Conservation (phyloP, 2,888 invertebrate genomes). For the Elmis aenea region DNA sequence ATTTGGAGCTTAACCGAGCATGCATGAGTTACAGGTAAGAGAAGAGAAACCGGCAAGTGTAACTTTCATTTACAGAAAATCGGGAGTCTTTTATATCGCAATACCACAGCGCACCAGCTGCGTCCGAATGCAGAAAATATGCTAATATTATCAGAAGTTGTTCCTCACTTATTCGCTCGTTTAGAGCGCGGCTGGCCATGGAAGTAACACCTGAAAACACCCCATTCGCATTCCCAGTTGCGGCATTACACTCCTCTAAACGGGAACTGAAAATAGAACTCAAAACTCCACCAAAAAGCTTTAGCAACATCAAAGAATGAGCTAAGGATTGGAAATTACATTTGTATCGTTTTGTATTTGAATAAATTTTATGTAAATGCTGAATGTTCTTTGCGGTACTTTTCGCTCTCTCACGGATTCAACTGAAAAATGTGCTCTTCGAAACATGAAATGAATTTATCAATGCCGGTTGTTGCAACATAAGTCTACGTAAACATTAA, state of each 20-base stretch:
- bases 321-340: constrained; percentile 32
- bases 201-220: constrained; percentile 37
- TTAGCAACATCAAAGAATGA: constrained; percentile 33
- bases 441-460: too few species aligned
- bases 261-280: constrained; percentile 22
- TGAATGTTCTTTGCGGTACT: constrained; percentile 9
- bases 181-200: constrained; percentile 32
- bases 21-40: too few species aligned
- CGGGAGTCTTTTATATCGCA: constrained; percentile 10
- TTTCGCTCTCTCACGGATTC: constrained; percentile 4
- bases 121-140: constrained; percentile 34
- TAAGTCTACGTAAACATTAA: too few species aligned
- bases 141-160: constrained; percentile 39
- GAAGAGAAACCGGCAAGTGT: too few species aligned
- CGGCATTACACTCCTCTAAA: constrained; percentile 13
- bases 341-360: constrained; percentile 31
- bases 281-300: constrained; percentile 27
- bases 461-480: too few species aligned
- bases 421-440: too few species aligned
- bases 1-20: too few species aligned
- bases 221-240: constrained; percentile 30
- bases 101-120: constrained; percentile 28
- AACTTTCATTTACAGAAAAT: constrained; percentile 10
- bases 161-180: constrained; percentile 34
- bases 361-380: constrained; percentile 33